Base-by-base conservation (phyloP, 64 coral and sea anemone genomes). In the Anthopleura sola region DNA sequence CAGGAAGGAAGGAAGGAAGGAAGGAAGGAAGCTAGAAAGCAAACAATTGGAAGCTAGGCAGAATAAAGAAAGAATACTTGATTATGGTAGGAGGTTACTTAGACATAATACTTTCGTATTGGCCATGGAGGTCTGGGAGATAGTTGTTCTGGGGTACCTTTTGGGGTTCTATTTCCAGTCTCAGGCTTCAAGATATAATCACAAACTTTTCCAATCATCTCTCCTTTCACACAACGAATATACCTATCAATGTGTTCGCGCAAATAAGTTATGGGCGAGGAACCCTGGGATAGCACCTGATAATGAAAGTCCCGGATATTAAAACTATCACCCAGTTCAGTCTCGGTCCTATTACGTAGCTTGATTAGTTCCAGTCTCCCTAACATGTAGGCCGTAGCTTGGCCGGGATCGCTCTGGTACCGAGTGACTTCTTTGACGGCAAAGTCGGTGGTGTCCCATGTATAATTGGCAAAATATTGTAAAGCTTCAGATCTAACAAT, bases 341-440 rank as follows among this genome's bases (percentile, higher is more conserved):
- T 85, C 75, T 95, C 62, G 10, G 87, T 85, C 36, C 85, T 86
- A 40, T 77, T 86, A 36, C 93, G 89, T 86, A 91, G 86, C 28
- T 49, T 78, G 9, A 95, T 84, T 75, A 95, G 75, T 77, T 84
- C 86, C 82, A 95, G 82, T 95, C 86, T 95, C 49, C 93, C 93
- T 29, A 95, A 34, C 93, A 95, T 95, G 29, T 95, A 95, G 50
- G 89, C 93, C 23, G 93, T 95, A 5, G 93, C 93, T 33, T 95
- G 93, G 49, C 49, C 49, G 49, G 49, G 49, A 51, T 14, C 49
- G 49, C 49, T 51, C 49, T 51, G 49, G 49, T 51, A 51, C 49
- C 49, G 49, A 51, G 49, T 51, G 49, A 51, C 49, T 51, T 51
- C 49, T 14, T 51, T 51, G 1, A 51, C 49, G 15, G 49, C 49